Evolutionary conservation across 1,140 invertebrate genomes (phyloP).

Genomic region (Drosophila subobscura): DNA sequence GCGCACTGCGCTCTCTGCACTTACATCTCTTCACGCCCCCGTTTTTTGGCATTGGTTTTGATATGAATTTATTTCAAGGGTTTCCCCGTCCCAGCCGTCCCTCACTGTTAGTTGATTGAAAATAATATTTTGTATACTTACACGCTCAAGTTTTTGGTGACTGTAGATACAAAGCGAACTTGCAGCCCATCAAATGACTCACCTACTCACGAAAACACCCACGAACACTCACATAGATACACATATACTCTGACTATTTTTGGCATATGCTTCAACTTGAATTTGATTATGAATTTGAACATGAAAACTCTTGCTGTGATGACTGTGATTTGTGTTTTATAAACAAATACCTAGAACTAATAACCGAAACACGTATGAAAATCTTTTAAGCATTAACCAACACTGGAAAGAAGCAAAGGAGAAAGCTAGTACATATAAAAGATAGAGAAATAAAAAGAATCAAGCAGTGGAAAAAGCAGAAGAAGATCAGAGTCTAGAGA

Average conservation of each 20-base stretch:
- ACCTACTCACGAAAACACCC: conserved; percentile 6
- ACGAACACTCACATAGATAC: neutral
- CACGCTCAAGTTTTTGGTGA: conserved; percentile 6
- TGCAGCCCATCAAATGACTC: conserved; percentile 23
- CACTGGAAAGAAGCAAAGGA: conserved; percentile 33
- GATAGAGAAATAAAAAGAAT: neutral
- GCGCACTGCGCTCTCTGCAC: conserved; percentile 26
- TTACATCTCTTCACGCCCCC: neutral
- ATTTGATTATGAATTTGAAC: conserved; percentile 57
- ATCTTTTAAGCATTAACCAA: conserved; percentile 36
- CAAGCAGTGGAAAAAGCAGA: conserved; percentile 17
- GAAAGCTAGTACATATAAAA: conserved; percentile 20
- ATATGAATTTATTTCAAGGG: conserved; percentile 61
- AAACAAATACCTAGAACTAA: conserved; percentile 44
- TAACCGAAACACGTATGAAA: conserved; percentile 49
- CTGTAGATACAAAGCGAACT: conserved; percentile 31
- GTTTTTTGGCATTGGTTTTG: conserved; percentile 18
- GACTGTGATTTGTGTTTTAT: conserved; percentile 54
- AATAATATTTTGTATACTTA: conserved; percentile 26
- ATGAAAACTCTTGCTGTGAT: conserved; percentile 55
- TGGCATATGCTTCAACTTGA: conserved; percentile 66
- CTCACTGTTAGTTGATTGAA: conserved; percentile 59
- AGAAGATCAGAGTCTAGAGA: conserved; percentile 1
- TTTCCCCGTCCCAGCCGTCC: conserved; percentile 24
- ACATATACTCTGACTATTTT: conserved; percentile 43